Percentiles rank a stretch among this genome's conserved stretches.
These are phyloP conservation scores for Pseudolycoriella hygida DNA, from an alignment of 2,888 invertebrate species.

Conservation along the genomic window DNA sequence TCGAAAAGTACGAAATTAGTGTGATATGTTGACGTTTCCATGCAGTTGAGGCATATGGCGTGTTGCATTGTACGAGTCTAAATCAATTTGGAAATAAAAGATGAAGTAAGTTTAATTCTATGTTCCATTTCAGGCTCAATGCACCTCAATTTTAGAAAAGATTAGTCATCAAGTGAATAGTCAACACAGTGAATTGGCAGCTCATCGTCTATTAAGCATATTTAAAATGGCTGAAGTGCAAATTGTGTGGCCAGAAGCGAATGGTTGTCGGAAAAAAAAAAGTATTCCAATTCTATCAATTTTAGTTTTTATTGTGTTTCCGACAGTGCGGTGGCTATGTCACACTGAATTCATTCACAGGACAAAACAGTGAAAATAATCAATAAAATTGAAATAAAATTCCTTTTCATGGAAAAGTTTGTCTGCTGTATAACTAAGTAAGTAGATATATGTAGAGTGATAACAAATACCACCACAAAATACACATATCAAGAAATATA, in stretches of 20 bases:
- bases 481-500: too few relatives aligned
- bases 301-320: neutral
- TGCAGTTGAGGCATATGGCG: too few relatives aligned
- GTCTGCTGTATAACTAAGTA: too few relatives aligned
- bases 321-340: neutral
- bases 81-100: too few relatives aligned
- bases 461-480: too few relatives aligned
- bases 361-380: slow-evolving; percentile 1
- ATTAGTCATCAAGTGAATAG: slow-evolving; percentile 73
- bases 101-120: too few relatives aligned
- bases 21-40: too few relatives aligned
- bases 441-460: too few relatives aligned
- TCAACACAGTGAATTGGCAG: slow-evolving; percentile 68
- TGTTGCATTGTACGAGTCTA: too few relatives aligned
- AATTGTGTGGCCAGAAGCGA: slow-evolving; percentile 48
- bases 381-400: too few relatives aligned
- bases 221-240: slow-evolving; percentile 88
- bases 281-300: neutral
- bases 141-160: slow-evolving; percentile 61
- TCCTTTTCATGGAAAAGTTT: too few relatives aligned
- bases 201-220: slow-evolving; percentile 72
- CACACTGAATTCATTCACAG: neutral
- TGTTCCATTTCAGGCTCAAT: slow-evolving; percentile 73
- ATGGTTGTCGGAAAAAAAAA: slow-evolving; percentile 1
- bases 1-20: too few relatives aligned